A percentile compares a stretch with the other conserved stretches of the same genome.
Evolutionary conservation across 2,113 vertebrate species (phyloP).

Genomic region (Clupea harengus): DNA sequence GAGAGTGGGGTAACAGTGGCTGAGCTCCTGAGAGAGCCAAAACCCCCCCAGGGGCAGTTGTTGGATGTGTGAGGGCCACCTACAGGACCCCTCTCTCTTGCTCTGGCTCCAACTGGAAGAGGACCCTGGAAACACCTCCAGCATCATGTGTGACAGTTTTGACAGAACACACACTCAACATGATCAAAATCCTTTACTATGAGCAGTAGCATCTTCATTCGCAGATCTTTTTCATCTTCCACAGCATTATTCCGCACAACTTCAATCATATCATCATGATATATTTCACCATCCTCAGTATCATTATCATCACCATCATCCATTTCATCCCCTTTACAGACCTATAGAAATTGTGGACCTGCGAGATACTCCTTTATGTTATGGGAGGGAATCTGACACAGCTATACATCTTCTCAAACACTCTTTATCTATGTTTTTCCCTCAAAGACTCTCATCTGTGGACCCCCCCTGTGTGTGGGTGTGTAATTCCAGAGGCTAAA

Average conservation of each 20-base stretch:
- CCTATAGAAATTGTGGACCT: neutral
- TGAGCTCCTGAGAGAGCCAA: neutral
- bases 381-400: neutral
- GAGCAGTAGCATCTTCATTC: neutral
- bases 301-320: neutral
- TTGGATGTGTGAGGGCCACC: slow-evolving; percentile 1
- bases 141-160: neutral
- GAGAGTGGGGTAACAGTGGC: slow-evolving; percentile 59
- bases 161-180: neutral
- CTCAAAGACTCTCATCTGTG: neutral
- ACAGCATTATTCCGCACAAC: neutral
- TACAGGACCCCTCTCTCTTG: slow-evolving; percentile 1
- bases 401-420: neutral
- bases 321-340: neutral
- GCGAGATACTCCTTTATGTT: neutral
- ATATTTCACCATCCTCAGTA: neutral
- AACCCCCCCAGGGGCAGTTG: slow-evolving; percentile 3
- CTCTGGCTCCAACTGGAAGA: neutral
- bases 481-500: slow-evolving; percentile 1
- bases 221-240: too few species aligned
- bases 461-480: neutral
- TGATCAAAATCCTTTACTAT: neutral
- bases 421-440: neutral
- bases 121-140: neutral
- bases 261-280: neutral